Conservation (phyloP, 2,888 invertebrate species). For the Pandemis cinnamomeana region DNA sequence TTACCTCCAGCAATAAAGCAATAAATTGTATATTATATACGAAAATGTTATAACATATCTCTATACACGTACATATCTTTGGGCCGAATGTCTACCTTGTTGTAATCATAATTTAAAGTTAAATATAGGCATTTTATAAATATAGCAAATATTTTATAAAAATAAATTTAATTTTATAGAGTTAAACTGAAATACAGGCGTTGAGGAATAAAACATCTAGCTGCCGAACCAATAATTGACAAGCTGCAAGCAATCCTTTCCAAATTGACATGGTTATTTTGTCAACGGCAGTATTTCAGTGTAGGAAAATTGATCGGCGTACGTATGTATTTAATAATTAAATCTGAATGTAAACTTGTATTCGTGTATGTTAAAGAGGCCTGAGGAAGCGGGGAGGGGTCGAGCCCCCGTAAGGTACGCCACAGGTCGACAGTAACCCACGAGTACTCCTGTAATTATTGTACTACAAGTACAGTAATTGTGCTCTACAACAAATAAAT, state of each 20-base stretch:
- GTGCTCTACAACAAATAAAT: background rate
- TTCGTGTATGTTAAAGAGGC: conserved; percentile 40
- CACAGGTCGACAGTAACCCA: background rate
- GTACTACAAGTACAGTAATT: background rate
- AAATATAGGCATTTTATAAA: conserved; percentile 41
- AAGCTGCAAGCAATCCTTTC: too few species aligned
- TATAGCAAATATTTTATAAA: conserved; percentile 42
- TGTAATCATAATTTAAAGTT: conserved; percentile 38
- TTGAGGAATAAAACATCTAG: conserved; percentile 17
- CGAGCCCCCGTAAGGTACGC: conserved; percentile 14
- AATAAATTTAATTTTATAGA: conserved; percentile 41
- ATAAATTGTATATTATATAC: conserved; percentile 41
- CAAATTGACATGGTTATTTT: background rate
- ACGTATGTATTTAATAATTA: conserved; percentile 37
- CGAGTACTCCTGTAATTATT: background rate
- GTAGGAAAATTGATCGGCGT: conserved; percentile 39
- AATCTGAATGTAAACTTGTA: conserved; percentile 43
- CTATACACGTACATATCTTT: conserved; percentile 42
- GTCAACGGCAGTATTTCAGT: conserved; percentile 39
- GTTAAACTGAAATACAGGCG: conserved; percentile 32
- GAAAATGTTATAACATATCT: conserved; percentile 41
- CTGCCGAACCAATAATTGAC: background rate
- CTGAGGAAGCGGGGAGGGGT: conserved; percentile 36
- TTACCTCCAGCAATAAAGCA: conserved; percentile 39
- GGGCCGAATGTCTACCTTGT: conserved; percentile 39